A percentile compares a stretch with the other conserved stretches of the same genome.
phyloP scores from a whole-genome alignment of 2,888 invertebrate species.

The Apeira syringaria region DNA sequence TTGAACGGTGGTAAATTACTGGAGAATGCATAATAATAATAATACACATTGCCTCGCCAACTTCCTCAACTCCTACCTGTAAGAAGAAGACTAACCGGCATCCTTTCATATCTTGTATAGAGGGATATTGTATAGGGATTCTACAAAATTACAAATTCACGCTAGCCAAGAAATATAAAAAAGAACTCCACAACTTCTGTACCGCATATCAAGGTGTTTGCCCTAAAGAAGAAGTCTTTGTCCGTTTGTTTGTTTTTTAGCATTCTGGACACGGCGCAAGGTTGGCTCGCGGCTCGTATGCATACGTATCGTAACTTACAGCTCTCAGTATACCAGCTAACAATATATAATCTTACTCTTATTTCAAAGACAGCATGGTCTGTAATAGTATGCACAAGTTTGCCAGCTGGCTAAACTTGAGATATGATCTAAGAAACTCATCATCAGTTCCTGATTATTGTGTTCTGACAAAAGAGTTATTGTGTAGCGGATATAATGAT shows the following conservation, averaged over 20 bases:
- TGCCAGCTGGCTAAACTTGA: constrained; percentile 1
- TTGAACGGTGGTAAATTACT: too few relatives aligned
- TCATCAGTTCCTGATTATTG: constrained; percentile 35
- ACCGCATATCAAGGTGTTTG: constrained; percentile 31
- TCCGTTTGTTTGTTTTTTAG: constrained; percentile 35
- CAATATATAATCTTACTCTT: constrained; percentile 1
- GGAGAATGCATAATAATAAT: too few relatives aligned
- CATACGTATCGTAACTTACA: constrained; percentile 1
- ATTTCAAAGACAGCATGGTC: background rate
- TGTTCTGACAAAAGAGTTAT: constrained; percentile 25
- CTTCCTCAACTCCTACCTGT: too few relatives aligned
- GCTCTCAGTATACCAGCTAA: constrained; percentile 4
- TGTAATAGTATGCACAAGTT: background rate
- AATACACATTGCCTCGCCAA: too few relatives aligned
- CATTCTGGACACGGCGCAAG: constrained; percentile 47
- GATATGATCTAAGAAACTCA: constrained; percentile 20
- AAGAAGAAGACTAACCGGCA: too few relatives aligned
- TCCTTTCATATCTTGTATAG: too few relatives aligned
- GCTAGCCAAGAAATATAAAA: too few relatives aligned
- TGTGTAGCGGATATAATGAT: constrained; percentile 22
- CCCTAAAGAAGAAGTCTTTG: constrained; percentile 45
- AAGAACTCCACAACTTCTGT: constrained; percentile 11
- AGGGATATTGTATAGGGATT: too few relatives aligned
- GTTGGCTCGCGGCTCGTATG: constrained; percentile 31
- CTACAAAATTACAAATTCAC: too few relatives aligned